Percentiles rank a stretch among this genome's conserved stretches.
phyloP scores from a whole-genome alignment of 2,888 invertebrate species.

The Trilocha varians region DNA sequence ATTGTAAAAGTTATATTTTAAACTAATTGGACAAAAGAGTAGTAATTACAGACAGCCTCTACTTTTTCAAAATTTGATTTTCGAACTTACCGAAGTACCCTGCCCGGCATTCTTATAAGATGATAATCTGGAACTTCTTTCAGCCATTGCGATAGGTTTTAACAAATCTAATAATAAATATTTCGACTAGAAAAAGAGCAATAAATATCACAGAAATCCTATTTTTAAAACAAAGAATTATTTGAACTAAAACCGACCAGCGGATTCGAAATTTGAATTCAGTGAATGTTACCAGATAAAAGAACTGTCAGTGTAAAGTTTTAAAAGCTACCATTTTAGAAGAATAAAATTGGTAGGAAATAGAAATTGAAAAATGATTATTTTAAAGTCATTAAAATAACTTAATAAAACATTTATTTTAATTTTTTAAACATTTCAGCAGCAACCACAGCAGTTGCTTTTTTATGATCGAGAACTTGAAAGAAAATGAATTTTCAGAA shows the following conservation, averaged over 20 bases:
- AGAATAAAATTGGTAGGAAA: too few species aligned
- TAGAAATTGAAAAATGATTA: too few species aligned
- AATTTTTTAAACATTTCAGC: too few species aligned
- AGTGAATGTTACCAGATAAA: not conserved
- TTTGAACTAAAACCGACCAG: not conserved
- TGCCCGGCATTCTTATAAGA: slow-evolving; percentile 86
- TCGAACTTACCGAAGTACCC: slow-evolving; percentile 77
- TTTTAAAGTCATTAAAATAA: too few species aligned
- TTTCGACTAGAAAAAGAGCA: not conserved
- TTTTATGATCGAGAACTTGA: too few species aligned
- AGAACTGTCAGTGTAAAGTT: too few species aligned
- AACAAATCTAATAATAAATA: not conserved
- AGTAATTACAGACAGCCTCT: not conserved
- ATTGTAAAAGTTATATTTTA: slow-evolving; percentile 4
- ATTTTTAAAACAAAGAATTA: too few species aligned
- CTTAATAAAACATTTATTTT: too few species aligned
- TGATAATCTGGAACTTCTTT: slow-evolving; percentile 75
- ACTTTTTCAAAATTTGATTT: not conserved
- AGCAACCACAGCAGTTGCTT: too few species aligned
- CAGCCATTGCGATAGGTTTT: slow-evolving; percentile 66
- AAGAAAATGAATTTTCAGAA: too few species aligned
- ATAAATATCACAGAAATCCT: too few species aligned
- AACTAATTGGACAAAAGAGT: slow-evolving; percentile 1
- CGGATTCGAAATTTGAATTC: not conserved
- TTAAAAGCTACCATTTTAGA: too few species aligned